Conservation (phyloP, 2,888 invertebrate species). For the Caenorhabditis wallacei region DNA sequence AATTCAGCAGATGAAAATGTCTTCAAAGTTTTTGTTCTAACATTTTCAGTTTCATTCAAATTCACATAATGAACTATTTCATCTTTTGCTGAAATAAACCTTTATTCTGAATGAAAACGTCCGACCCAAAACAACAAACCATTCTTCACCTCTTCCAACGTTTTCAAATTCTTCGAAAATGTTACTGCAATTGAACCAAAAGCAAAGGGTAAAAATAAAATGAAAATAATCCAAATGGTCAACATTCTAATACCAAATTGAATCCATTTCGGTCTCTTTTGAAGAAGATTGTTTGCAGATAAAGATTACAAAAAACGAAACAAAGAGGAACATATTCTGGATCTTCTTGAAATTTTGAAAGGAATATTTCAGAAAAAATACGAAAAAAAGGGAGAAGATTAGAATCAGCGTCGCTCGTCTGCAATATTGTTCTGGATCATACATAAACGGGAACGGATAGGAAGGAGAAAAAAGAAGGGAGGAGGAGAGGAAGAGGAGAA, state of each 20-base stretch:
- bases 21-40: background rate
- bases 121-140: background rate
- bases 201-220: background rate
- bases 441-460: background rate
- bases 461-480: background rate
- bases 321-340: background rate
- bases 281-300: constrained; percentile 23
- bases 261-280: constrained; percentile 17
- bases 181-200: constrained; percentile 6
- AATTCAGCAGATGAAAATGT: background rate
- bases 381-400: constrained; percentile 24
- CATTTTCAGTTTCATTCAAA: constrained; percentile 2
- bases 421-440: constrained; percentile 29
- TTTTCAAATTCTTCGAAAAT: constrained; percentile 14
- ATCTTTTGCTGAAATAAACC: constrained; percentile 1
- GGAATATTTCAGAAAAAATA: background rate
- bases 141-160: constrained; percentile 11
- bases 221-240: constrained; percentile 12
- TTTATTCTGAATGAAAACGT: background rate
- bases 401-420: background rate
- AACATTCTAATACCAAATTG: constrained; percentile 14
- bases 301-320: background rate
- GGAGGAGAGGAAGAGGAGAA: no score
- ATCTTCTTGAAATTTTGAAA: background rate
- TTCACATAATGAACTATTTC: constrained; percentile 19